Base-by-base conservation (phyloP, 1,140 invertebrate genomes). In the Drosophila orena region DNA sequence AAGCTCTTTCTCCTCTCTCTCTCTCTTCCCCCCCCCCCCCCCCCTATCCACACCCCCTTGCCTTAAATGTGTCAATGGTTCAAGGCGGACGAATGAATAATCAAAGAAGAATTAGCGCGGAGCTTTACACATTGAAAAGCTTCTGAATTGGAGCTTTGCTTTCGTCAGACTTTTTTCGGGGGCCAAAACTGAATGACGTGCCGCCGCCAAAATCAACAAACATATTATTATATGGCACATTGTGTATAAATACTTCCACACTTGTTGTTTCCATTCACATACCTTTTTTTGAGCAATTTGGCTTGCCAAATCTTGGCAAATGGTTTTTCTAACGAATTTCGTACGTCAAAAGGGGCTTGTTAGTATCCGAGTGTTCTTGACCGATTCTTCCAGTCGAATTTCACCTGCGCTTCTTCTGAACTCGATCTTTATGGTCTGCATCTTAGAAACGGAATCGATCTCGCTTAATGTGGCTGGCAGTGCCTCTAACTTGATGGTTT, bases 21-120 rank as follows among this genome's bases (percentile, higher is more conserved):
- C 11, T 0, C 11, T 7, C 11, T 35, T 35, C 11, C 3, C 35
- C 37, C 12, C 3, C 37, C 7, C 55, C 38, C 66, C 27, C 83
- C 79, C 75, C 17, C 17, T 17, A 17, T 0, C 12, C 3, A 12
- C 7, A 50, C 43, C 71, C 27, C 83, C 79, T 73, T 75, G 58
- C 79, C 47, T 35, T 55, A 86, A 79, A 69, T 86, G 79, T 86
- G 83, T 76, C 84, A 86, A 88, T 86, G 79, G 83, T 83, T 86
- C 83, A 86, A 86, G 83, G 83, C 83, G 81, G 74, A 35, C 43
- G 54, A 66, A 56, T 50, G 38, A 43, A 65, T 47, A 56, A 37
- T 11, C n/a, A 47, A 49, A 62, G 49, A 49, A 57, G 52, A 52
- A 69, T 42, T 14, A 20, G 15, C 6, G 11, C n/a, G 12, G 15